phyloP scores from a whole-genome alignment of 1,140 invertebrate genomes.

The Octopus bimaculoides region DNA sequence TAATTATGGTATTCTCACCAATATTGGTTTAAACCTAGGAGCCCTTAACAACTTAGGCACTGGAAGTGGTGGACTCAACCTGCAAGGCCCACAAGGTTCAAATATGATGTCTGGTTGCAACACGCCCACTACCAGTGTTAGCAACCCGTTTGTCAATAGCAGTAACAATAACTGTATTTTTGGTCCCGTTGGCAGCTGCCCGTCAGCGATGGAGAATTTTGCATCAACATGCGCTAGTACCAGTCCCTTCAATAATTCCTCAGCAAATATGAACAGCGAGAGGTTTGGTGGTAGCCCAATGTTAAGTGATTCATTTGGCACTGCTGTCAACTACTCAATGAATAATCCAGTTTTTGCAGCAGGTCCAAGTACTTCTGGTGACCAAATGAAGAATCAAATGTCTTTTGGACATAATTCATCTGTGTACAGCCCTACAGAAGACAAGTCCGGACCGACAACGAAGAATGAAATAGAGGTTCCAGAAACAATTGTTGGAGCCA shows the following conservation, averaged over 20 bases:
- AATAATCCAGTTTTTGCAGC: slow-evolving; percentile 36
- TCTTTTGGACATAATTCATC: slow-evolving; percentile 75
- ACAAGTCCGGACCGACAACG: slow-evolving; percentile 64
- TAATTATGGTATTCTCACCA: slow-evolving; percentile 90
- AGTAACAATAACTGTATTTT: slow-evolving; percentile 48
- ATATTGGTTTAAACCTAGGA: slow-evolving; percentile 67
- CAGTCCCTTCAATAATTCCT: slow-evolving; percentile 50
- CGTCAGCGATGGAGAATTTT: slow-evolving; percentile 45
- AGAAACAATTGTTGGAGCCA: slow-evolving; percentile 90
- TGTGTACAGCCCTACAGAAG: slow-evolving; percentile 51
- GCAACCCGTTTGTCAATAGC: slow-evolving; percentile 41
- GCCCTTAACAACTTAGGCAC: slow-evolving; percentile 18
- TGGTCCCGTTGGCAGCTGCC: slow-evolving; percentile 52
- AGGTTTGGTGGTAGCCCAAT: slow-evolving; percentile 49
- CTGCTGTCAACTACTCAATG: slow-evolving; percentile 34
- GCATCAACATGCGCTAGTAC: slow-evolving; percentile 45
- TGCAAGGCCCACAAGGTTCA: slow-evolving; percentile 30
- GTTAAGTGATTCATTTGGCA: slow-evolving; percentile 48
- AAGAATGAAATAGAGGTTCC: slow-evolving; percentile 88
- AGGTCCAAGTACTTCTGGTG: slow-evolving; percentile 27
- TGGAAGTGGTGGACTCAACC: slow-evolving; percentile 23
- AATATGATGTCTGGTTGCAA: slow-evolving; percentile 35
- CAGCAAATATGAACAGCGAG: slow-evolving; percentile 45
- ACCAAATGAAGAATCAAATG: slow-evolving; percentile 66
- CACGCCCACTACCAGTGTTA: slow-evolving; percentile 27